phyloP scores from a whole-genome alignment of 2,888 invertebrate species.

The Nomada fucata region DNA sequence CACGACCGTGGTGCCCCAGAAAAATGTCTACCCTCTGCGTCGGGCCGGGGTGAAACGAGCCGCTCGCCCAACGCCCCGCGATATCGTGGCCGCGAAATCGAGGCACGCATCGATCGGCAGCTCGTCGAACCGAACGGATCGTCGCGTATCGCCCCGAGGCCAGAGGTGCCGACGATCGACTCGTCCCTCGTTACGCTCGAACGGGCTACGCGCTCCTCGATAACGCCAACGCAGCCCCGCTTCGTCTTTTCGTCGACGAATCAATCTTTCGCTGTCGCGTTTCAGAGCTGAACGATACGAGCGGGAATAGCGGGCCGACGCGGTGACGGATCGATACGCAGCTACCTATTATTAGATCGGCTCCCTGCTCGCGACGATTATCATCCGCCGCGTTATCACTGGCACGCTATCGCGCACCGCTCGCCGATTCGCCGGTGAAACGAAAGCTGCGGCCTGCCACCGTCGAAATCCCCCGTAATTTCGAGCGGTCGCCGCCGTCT shows the following conservation, averaged over 20 bases:
- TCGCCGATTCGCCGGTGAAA: not conserved
- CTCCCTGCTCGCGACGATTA: conserved; percentile 48
- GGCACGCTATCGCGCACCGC: not conserved
- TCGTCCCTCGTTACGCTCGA: not conserved
- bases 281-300: conserved; percentile 9
- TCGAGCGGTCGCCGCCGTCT: not conserved
- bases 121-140: too few relatives aligned
- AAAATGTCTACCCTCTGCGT: too few relatives aligned
- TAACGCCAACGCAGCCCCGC: too few relatives aligned
- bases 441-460: not conserved
- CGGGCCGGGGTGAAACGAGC: too few relatives aligned
- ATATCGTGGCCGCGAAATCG: too few relatives aligned
- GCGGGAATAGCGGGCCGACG: conserved; percentile 52
- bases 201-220: not conserved
- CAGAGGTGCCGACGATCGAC: too few relatives aligned
- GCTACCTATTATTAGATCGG: conserved; percentile 63
- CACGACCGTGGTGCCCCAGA: not conserved
- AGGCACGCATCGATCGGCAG: too few relatives aligned
- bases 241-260: conserved; percentile 1
- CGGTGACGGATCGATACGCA: conserved; percentile 61
- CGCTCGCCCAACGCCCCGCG: too few relatives aligned
- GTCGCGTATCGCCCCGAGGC: too few relatives aligned
- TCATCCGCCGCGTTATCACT: conserved; percentile 45
- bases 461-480: not conserved
- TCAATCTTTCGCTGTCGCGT: conserved; percentile 25